phyloP scores from a whole-genome alignment of 2,888 invertebrate genomes.

The Orthosia gracilis region DNA sequence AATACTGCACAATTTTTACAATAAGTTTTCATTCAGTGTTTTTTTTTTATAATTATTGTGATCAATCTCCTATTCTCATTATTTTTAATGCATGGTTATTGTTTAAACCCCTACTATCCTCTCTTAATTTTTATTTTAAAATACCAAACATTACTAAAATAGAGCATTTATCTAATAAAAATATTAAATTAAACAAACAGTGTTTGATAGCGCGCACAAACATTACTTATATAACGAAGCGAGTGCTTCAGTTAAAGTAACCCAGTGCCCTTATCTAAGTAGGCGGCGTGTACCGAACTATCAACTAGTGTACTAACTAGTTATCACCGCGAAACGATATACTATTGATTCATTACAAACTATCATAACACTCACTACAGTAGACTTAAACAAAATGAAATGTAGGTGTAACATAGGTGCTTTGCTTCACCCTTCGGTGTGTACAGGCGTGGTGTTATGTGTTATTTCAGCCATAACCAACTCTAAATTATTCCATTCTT shows the following conservation, averaged over 20 bases:
- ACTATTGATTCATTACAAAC: constrained; percentile 46
- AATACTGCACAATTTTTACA: constrained; percentile 69
- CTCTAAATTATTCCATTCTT: background rate
- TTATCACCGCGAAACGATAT: constrained; percentile 40
- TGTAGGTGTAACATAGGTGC: background rate
- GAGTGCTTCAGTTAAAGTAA: constrained; percentile 36
- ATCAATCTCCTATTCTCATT: background rate
- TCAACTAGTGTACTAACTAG: background rate
- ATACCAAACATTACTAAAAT: background rate
- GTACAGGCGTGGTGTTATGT: too few relatives aligned
- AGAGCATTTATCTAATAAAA: constrained; percentile 7
- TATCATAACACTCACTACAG: constrained; percentile 18
- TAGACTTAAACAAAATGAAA: background rate
- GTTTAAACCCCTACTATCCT: background rate
- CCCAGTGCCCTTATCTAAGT: constrained; percentile 43
- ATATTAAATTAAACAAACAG: constrained; percentile 17
- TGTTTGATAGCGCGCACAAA: constrained; percentile 23
- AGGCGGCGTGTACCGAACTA: constrained; percentile 3
- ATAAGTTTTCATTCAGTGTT: constrained; percentile 2
- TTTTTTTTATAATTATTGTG: background rate
- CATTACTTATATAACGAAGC: constrained; percentile 34
- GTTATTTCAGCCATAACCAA: background rate
- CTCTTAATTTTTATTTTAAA: constrained; percentile 4
- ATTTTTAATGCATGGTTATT: background rate
- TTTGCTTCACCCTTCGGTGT: background rate